A percentile compares a stretch with the other conserved stretches of the same genome.
Conservation (phyloP, 30 jellyfish, hydroid and myxozoan species). For the Rhopilema esculentum region DNA sequence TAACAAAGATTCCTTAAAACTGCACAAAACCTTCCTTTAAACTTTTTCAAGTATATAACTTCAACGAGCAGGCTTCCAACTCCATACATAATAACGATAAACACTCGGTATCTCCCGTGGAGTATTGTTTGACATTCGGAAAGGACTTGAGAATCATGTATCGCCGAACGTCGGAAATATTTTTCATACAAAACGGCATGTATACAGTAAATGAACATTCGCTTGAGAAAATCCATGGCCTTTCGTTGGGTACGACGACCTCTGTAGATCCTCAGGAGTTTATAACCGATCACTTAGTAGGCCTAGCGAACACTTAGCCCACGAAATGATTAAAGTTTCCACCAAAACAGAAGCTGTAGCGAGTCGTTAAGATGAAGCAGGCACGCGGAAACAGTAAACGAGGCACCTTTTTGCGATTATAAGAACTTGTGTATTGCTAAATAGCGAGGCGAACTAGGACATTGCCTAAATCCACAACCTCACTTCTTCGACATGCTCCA, state of each 20-base stretch:
- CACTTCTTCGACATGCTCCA: not conserved
- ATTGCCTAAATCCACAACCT: not conserved
- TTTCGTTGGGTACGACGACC: constrained; percentile 32
- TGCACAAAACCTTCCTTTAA: constrained; percentile 32
- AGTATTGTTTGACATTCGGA: constrained; percentile 39
- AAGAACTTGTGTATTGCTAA: too few relatives aligned
- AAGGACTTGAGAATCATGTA: constrained; percentile 10
- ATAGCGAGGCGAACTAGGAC: not conserved
- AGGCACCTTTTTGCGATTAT: too few relatives aligned
- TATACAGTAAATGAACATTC: constrained; percentile 34
- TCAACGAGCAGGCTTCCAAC: constrained; percentile 42
- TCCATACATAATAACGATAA: constrained; percentile 32
- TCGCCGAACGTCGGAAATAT: constrained; percentile 24
- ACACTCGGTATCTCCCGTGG: constrained; percentile 35
- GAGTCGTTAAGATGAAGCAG: too few relatives aligned
- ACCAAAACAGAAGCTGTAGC: too few relatives aligned
- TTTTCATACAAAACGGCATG: constrained; percentile 50
- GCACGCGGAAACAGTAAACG: too few relatives aligned
- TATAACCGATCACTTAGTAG: not conserved
- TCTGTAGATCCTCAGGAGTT: constrained; percentile 11
- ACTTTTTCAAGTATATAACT: constrained; percentile 20
- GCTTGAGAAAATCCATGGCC: constrained; percentile 51
- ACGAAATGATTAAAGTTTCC: not conserved
- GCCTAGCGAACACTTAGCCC: not conserved
- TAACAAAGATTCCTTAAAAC: constrained; percentile 19